Conservation (phyloP, 1,140 invertebrate species). For the Brachionus plicatilis region DNA sequence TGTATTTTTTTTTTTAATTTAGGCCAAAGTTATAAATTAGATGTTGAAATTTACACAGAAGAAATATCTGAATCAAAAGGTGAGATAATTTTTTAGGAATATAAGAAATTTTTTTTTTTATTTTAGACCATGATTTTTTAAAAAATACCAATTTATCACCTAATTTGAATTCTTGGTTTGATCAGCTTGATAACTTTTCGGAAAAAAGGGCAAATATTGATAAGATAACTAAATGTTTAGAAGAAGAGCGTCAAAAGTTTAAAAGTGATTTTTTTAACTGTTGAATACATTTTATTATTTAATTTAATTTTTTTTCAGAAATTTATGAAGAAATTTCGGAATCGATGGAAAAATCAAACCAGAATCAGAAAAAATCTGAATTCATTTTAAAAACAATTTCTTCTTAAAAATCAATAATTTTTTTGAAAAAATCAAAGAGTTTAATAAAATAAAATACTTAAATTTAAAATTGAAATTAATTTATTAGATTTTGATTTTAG, state of each 20-base stretch:
- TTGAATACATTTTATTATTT: too few species aligned
- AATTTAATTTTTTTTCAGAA: neutral
- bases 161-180: neutral
- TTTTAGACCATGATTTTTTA: neutral
- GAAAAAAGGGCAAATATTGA: neutral
- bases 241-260: neutral
- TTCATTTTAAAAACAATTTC: neutral
- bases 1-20: neutral
- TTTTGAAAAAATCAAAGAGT: too few species aligned
- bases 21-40: neutral
- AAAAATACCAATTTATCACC: neutral
- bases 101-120: neutral
- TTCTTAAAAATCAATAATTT: neutral
- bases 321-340: neutral
- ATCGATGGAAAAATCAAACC: neutral
- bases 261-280: neutral
- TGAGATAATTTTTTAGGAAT: neutral
- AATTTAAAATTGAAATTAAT: neutral
- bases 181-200: neutral
- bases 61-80: neutral
- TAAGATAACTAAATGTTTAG: neutral
- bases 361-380: neutral
- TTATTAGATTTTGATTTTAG: neutral
- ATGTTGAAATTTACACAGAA: neutral
- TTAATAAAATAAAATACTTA: too few species aligned